These are phyloP conservation scores for Hyposmocoma kahamanoa DNA, from an alignment of 1,140 invertebrate species.

Conservation along the genomic window DNA sequence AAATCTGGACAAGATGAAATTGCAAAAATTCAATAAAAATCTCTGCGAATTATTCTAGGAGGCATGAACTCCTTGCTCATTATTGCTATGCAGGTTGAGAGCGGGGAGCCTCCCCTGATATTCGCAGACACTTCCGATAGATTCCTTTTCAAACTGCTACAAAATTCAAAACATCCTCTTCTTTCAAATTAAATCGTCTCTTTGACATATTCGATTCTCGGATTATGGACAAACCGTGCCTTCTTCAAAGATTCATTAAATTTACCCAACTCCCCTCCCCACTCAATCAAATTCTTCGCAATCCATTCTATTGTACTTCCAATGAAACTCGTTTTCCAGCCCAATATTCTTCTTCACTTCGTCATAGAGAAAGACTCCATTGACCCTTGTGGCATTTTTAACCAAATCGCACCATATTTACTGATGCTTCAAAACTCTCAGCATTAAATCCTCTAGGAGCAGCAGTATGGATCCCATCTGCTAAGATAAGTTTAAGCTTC, in stretches of 20 bases:
- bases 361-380: background rate
- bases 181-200: background rate
- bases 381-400: background rate
- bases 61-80: slow-evolving; percentile 7
- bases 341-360: background rate
- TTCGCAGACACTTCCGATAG: slow-evolving; percentile 4
- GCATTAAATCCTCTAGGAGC: background rate
- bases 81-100: slow-evolving; percentile 7
- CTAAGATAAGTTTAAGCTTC: background rate
- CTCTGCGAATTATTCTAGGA: slow-evolving; percentile 1
- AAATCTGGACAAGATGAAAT: background rate
- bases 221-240: no score
- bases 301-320: background rate
- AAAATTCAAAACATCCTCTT: background rate
- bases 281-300: background rate
- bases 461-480: background rate
- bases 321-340: background rate
- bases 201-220: background rate
- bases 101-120: background rate
- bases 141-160: background rate
- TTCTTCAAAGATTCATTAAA: background rate
- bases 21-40: background rate
- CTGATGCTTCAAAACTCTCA: slow-evolving; percentile 4
- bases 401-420: background rate
- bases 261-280: background rate